A percentile compares a stretch with the other conserved stretches of the same genome.
Evolutionary conservation across 2,888 invertebrate species (phyloP).

Genomic region (Rhingia campestris): DNA sequence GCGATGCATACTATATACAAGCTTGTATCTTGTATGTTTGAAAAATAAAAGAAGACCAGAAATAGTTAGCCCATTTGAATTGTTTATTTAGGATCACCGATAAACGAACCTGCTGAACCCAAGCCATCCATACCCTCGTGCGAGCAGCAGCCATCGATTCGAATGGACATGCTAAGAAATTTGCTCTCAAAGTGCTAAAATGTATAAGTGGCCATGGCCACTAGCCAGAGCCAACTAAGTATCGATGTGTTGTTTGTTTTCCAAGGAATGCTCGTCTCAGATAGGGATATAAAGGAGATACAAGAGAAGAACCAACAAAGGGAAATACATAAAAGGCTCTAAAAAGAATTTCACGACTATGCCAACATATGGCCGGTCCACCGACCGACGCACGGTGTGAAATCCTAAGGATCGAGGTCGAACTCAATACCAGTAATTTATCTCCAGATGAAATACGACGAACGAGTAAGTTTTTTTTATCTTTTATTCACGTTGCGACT

Average conservation of each 20-base stretch:
- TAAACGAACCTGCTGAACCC: conserved; percentile 30
- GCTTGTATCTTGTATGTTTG: not conserved
- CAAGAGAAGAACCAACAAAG: conserved; percentile 4
- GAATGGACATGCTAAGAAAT: conserved; percentile 35
- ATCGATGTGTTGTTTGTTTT: conserved; percentile 49
- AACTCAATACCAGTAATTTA: conserved; percentile 1
- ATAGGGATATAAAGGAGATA: conserved; percentile 10
- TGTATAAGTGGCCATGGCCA: conserved; percentile 36
- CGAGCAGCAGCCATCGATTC: conserved; percentile 1
- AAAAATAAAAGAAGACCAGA: not conserved
- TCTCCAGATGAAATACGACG: not conserved
- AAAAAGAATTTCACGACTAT: conserved; percentile 47
- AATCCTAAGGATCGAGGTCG: conserved; percentile 15
- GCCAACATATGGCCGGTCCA: conserved; percentile 2
- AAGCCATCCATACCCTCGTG: not conserved
- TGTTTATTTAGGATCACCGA: conserved; percentile 54
- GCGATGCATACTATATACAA: conserved; percentile 15
- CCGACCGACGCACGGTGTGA: too few species aligned
- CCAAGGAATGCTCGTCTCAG: conserved; percentile 38
- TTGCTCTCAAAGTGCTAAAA: conserved; percentile 52
- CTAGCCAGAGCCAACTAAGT: conserved; percentile 3
- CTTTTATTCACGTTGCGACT: not conserved
- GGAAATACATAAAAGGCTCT: conserved; percentile 32
- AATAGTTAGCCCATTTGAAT: conserved; percentile 9
- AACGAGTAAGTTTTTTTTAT: not conserved